Conservation (phyloP, 1,140 invertebrate species). For the Drosophila pseudoobscura region DNA sequence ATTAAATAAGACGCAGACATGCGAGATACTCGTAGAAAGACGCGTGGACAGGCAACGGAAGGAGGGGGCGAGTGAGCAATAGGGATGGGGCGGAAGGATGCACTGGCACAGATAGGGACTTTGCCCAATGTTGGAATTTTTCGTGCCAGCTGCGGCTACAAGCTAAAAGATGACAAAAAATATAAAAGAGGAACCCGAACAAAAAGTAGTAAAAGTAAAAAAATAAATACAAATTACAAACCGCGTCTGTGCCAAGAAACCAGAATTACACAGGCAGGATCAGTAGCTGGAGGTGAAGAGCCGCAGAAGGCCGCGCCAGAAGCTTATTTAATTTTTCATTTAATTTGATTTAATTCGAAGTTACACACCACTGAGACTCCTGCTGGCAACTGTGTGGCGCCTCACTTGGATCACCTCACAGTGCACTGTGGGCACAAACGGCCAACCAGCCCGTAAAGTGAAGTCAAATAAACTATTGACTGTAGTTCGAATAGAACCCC, state of each 20-base stretch:
- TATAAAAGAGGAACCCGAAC: conserved; percentile 21
- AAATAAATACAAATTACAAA: conserved; percentile 25
- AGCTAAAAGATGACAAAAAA: conserved; percentile 53
- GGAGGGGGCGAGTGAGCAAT: conserved; percentile 1
- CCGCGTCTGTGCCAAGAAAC: conserved; percentile 6
- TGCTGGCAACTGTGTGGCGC: neutral
- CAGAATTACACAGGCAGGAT: conserved; percentile 2
- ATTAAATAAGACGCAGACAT: conserved; percentile 73
- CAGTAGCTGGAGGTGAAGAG: conserved; percentile 2
- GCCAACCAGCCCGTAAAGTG: too few relatives aligned
- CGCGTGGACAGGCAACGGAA: neutral
- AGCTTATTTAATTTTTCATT: conserved; percentile 78
- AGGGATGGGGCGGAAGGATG: neutral
- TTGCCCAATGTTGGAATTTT: conserved; percentile 67
- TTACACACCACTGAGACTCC: too few relatives aligned
- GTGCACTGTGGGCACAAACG: too few relatives aligned
- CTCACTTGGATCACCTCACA: neutral
- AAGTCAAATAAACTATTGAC: too few relatives aligned
- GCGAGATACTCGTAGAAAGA: neutral
- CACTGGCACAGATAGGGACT: conserved; percentile 1
- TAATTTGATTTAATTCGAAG: conserved; percentile 70
- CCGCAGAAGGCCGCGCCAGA: conserved; percentile 40
- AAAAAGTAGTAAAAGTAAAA: neutral
- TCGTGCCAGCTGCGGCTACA: conserved; percentile 76
- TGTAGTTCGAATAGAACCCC: too few relatives aligned